Evolutionary conservation across 1,140 invertebrate genomes (phyloP), one percentile per base, ranked within the genome.

Genomic region (Drosophila asahinai): DNA sequence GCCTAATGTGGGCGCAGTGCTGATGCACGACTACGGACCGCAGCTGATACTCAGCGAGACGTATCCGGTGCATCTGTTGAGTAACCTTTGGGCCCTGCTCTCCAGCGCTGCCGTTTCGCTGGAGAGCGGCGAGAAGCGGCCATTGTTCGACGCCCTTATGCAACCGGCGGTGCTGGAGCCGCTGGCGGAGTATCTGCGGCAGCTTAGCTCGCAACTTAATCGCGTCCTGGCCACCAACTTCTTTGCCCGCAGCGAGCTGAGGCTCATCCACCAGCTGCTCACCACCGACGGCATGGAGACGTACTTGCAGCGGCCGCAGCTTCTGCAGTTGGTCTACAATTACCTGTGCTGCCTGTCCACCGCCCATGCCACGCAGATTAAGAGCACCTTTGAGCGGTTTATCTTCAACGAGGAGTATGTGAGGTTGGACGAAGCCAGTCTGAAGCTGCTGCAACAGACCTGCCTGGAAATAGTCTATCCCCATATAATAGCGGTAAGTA

Each of bases 1-100:
- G 54, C 90, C 91, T 9, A 92, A 93, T 81, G 74, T 93, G 36
- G 91, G 92, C 17, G 66, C 92, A 22, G 81, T 93, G 8, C 42
- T 92, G 33, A 80, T 82, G 67, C 77, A 89, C 43, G 71, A 91
- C 22, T 63, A 67, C 54, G 83, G 91, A 0, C 92, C 92, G 8
- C 86, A 91, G 63, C 55, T 93, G 42, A 80, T 93, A 42, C 54
- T 93, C 12, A 74, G 75, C 22, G 86, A 93, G 67, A 77, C 80
- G 12, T 93, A 92, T 89, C 64, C 90, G 36, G 78, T 92, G 43
- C 83, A 89, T 33, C 54, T 93, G 33, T 58, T 93, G 9, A 86
- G 81, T 14, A 80, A 78, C 42, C 27, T 93, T 9, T 90, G 92
- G 82, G 42, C 74, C 22, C 42, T 92, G 36, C 49, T 89, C 0